These are phyloP conservation scores for Phrynocephalus versicolor DNA, from an alignment of 2,113 vertebrate species.

Conservation along the genomic window DNA sequence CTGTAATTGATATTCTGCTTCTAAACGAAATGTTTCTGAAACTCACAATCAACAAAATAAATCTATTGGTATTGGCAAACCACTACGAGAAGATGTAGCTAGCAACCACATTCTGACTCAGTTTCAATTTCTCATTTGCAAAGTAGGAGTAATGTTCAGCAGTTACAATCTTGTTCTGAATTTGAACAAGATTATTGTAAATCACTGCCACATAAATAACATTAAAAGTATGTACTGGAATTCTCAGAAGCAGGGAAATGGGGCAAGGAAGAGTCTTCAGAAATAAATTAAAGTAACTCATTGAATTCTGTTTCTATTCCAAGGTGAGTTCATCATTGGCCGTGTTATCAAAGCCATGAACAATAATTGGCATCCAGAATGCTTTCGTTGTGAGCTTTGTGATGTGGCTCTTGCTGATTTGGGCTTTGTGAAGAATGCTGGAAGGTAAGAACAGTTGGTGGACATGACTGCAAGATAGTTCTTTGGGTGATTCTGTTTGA, in stretches of 20 bases:
- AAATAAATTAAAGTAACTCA: slow-evolving; percentile 9
- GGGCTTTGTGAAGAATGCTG: slow-evolving; percentile 81
- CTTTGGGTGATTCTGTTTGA: not conserved
- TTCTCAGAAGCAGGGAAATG: not conserved
- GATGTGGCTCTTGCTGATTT: slow-evolving; percentile 75
- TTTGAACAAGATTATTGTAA: not conserved
- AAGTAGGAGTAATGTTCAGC: not conserved
- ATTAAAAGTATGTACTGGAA: not conserved
- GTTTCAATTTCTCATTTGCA: not conserved
- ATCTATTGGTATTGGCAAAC: not conserved
- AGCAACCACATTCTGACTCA: too few species aligned
- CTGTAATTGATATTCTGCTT: not conserved
- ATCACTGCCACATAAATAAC: not conserved
- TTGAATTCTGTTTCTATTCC: slow-evolving; percentile 20
- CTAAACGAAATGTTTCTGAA: not conserved
- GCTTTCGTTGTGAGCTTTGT: slow-evolving; percentile 80
- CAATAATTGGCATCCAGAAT: slow-evolving; percentile 80
- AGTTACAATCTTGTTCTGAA: not conserved
- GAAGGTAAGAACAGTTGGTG: slow-evolving; percentile 66
- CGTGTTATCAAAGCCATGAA: slow-evolving; percentile 85
- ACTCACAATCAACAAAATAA: not conserved
- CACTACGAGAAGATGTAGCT: too few species aligned
- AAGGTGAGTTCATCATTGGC: slow-evolving; percentile 81
- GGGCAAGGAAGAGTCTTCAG: not conserved
- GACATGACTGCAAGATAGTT: not conserved